Percentiles rank a stretch among this genome's conserved stretches.
These are phyloP conservation scores for Dipodomys ordii DNA, from an alignment of 2,113 vertebrate species.

Conservation along the genomic window DNA sequence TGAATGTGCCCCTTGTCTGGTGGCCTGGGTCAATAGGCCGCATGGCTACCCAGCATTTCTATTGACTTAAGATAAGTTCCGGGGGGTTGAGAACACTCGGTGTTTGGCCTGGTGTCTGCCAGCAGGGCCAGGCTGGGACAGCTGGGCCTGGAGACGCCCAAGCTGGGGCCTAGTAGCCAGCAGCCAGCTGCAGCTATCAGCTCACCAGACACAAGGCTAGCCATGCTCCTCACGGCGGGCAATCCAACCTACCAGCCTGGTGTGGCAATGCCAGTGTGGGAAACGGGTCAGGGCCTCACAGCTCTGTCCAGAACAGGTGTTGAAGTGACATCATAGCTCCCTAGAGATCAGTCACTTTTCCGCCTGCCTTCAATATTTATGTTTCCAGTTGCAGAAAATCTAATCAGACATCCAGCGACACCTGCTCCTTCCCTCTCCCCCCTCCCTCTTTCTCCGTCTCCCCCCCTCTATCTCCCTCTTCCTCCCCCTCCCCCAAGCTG, in stretches of 20 bases:
- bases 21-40: slow-evolving; percentile 83
- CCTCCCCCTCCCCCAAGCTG: neutral
- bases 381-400: slow-evolving; percentile 26
- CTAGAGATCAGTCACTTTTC: slow-evolving; percentile 38
- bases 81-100: slow-evolving; percentile 81
- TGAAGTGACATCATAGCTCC: slow-evolving; percentile 79
- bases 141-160: slow-evolving; percentile 50
- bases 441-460: too few relatives aligned
- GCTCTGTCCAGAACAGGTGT: slow-evolving; percentile 82
- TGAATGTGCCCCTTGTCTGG: slow-evolving; percentile 86
- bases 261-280: slow-evolving; percentile 76
- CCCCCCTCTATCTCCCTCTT: neutral
- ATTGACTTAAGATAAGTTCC: slow-evolving; percentile 88
- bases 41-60: slow-evolving; percentile 82
- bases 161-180: neutral
- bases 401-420: slow-evolving; percentile 53
- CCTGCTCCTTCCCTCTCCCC: neutral
- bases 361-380: slow-evolving; percentile 68
- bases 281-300: slow-evolving; percentile 60
- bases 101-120: slow-evolving; percentile 81
- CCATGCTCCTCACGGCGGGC: slow-evolving; percentile 76
- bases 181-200: slow-evolving; percentile 53
- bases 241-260: slow-evolving; percentile 80
- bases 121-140: slow-evolving; percentile 45
- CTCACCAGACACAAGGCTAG: slow-evolving; percentile 79